Base-by-base conservation (phyloP, 2,113 vertebrate genomes). In the Falco punctatus region DNA sequence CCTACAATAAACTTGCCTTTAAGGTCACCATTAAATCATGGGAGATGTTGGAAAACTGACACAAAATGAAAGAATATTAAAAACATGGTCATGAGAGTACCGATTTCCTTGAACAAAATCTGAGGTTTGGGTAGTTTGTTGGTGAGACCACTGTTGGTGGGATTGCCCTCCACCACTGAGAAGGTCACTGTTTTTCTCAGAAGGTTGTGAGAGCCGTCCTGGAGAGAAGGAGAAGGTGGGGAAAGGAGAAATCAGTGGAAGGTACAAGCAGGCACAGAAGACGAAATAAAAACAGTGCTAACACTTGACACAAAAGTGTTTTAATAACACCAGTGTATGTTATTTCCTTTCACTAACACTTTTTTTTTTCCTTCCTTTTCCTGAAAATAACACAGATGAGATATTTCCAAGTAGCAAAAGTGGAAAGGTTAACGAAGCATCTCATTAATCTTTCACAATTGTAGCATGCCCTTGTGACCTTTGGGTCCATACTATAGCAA, bases 381-480 rank as follows among this genome's bases (percentile, higher is more conserved):
- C 92, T 95, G 90, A 87, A 78, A 73, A 92, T 90, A 93, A 90
- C 90, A 92, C 55, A 96, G 88, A 95, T 91, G 57, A 79, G 81
- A 62, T 35, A 78, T 79, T 98, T 95, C 84, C 10, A 77, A 97
- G 85, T 75, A 90, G 90, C 90, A 70, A 86, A 97, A 97, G 87
- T 85, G 67, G 90, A 96, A 96, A 98, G 97, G 96, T 97, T 98
- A 98, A 98, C 97, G 96, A 98, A 97, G 75, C 85, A 74, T 81
- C 97, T 97, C 93, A 97, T 97, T 97, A 95, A 97, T 96, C 95
- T 97, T 97, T 97, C 97, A 96, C 97, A 93, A 96, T 61, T 94
- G 82, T 88, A 97, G 40, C 92, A 87, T 95, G 97, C 89, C 92
- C 96, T 97, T 96, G 44, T 94, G 94, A 96, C 97, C 95, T 94